These are phyloP conservation scores for Thymelicus lineola DNA, from an alignment of 2,888 invertebrate species.

Conservation along the genomic window DNA sequence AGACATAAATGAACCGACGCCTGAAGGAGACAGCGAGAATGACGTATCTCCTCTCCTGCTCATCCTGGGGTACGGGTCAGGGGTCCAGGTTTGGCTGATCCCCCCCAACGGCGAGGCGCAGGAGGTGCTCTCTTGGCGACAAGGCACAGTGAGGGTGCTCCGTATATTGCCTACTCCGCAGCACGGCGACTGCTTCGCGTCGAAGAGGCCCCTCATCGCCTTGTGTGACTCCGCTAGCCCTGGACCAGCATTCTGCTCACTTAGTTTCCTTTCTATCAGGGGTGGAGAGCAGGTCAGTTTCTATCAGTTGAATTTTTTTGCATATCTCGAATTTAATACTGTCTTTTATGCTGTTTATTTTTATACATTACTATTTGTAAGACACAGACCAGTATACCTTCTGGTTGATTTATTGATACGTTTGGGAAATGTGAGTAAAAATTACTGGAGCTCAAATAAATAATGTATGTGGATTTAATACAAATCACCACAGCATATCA, in stretches of 20 bases:
- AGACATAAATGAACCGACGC: conserved; percentile 91
- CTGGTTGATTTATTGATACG: neutral
- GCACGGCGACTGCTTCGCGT: conserved; percentile 89
- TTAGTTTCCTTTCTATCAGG: conserved; percentile 93
- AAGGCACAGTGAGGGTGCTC: conserved; percentile 93
- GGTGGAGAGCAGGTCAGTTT: conserved; percentile 89
- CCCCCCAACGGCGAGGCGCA: conserved; percentile 96
- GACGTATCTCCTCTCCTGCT: conserved; percentile 93
- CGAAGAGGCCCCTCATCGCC: conserved; percentile 95
- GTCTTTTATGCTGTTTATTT: too few relatives aligned
- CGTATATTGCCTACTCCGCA: conserved; percentile 94
- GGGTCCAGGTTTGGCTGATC: conserved; percentile 92
- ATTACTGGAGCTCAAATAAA: too few relatives aligned
- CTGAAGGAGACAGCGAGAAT: conserved; percentile 88
- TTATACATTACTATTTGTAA: too few relatives aligned
- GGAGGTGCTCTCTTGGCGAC: conserved; percentile 97
- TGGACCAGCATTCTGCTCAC: conserved; percentile 91
- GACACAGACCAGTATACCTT: too few relatives aligned
- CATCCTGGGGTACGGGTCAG: conserved; percentile 88
- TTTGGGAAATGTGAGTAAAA: too few relatives aligned
- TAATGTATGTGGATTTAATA: too few relatives aligned
- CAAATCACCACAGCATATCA: too few relatives aligned
- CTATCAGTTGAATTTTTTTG: neutral
- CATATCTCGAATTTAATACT: too few relatives aligned
- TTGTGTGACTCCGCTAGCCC: conserved; percentile 94